Base-by-base conservation (phyloP, 2,113 vertebrate genomes). In the Megaceryle maxima region DNA sequence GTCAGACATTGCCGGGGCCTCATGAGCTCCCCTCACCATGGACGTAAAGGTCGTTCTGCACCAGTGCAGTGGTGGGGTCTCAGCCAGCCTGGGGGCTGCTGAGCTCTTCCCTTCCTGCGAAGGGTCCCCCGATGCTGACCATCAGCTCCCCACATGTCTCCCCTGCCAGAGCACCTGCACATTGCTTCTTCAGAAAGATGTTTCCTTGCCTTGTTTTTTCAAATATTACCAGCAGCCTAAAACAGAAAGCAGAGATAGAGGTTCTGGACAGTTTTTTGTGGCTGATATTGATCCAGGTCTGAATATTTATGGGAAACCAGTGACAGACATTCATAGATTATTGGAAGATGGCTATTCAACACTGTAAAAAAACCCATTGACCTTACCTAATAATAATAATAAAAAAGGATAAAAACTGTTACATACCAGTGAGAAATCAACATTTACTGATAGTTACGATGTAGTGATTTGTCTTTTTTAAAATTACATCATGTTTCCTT, bases 1-100 rank as follows among this genome's bases (percentile, higher is more conserved):
- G 2, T 29, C 68, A 80, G 25, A 22, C 24, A 6, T 12, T 0
- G 1, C 33, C 0, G 2, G 41, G 35, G 51, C 18, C 39, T 26
- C 1, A 0, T 4, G 13, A 50, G 33, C 4, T 9, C 10, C 19
- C 9, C 39, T 33, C 39, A 2, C 11, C 25, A 8, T 0, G 1
- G 35, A 4, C 10, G 3, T 3, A 13, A 14, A 25, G 22, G 46
- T 3, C 8, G 18, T 28, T 56, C 6, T 21, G 43, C 37, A 50
- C 43, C 1, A 1, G 3, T 25, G 11, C 18, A 21, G 13, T 6
- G 0, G 6, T 10, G 24, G 15, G 16, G 16, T 24, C 33, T 16
- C 2, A 4, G 25, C 24, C 46, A 39, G 72, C 33, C 48, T 15
- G 75, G 56, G 13, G 29, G 51, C 44, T 70, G 44, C 55, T 2